Evolutionary conservation across 37 sponge, comb jelly and placozoan genomes (phyloP).

Genomic region (Beroe forskalii): DNA sequence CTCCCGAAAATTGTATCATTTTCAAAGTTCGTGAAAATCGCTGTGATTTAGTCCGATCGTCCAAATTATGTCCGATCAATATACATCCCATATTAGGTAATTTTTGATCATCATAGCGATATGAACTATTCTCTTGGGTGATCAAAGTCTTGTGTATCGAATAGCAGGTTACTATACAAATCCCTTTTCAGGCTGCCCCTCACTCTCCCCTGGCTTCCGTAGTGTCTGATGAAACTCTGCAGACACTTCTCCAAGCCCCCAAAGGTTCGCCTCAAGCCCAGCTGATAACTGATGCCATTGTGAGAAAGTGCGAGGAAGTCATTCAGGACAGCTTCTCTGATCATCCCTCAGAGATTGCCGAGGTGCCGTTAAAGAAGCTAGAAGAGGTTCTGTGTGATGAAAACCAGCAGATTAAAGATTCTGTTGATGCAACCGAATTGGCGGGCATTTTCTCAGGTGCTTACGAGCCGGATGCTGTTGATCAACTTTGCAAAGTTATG

Average conservation of each 20-base stretch:
- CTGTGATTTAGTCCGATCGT: too few relatives aligned
- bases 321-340: conserved; percentile 27
- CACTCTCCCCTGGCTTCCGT: conserved; percentile 23
- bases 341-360: background rate
- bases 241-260: conserved; percentile 37
- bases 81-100: too few relatives aligned
- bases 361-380: conserved; percentile 7
- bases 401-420: background rate
- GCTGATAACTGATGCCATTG: conserved; percentile 4
- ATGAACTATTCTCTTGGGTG: too few relatives aligned
- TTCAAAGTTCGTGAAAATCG: too few relatives aligned
- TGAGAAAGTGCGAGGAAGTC: conserved; percentile 15
- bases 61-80: too few relatives aligned
- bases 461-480: conserved; percentile 29
- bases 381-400: conserved; percentile 38
- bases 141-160: too few relatives aligned
- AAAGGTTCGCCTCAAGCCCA: conserved; percentile 52
- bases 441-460: conserved; percentile 3
- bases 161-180: too few relatives aligned
- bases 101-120: too few relatives aligned
- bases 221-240: background rate
- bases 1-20: too few relatives aligned
- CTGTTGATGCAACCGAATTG: background rate
- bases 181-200: too few relatives aligned
- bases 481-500: conserved; percentile 53